Conservation (phyloP, 92 coral and sea anemone genomes). For the Heteractis magnifica region DNA sequence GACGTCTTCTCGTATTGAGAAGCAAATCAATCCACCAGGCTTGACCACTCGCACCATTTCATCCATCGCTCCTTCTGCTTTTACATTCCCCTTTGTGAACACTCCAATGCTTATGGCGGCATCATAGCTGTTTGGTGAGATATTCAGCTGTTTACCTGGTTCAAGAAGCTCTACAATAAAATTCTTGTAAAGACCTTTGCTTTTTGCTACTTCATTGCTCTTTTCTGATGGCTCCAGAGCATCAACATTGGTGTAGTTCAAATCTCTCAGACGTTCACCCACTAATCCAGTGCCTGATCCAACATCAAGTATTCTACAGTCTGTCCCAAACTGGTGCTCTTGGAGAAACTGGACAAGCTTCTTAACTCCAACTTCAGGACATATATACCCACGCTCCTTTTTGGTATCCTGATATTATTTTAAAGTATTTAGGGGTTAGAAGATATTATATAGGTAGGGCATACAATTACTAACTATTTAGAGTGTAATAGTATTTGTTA, state of each 20-base stretch:
- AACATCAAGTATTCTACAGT: conserved; percentile 74
- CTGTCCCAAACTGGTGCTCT: conserved; percentile 37
- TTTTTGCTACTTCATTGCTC: conserved; percentile 64
- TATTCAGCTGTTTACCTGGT: conserved; percentile 38
- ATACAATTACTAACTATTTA: no score
- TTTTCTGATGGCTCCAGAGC: conserved; percentile 78
- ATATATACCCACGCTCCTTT: conserved; percentile 68
- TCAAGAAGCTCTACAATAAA: conserved; percentile 48
- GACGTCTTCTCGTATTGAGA: conserved; percentile 83
- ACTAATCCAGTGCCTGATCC: conserved; percentile 94
- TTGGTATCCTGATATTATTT: conserved; percentile 57
- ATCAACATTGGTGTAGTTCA: conserved; percentile 72
- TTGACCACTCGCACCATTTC: conserved; percentile 90
- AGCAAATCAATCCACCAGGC: conserved; percentile 85
- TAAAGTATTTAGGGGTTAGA: neutral
- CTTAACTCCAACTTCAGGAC: conserved; percentile 65
- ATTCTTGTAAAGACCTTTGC: conserved; percentile 63
- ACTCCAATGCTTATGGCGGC: conserved; percentile 85
- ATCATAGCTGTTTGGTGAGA: conserved; percentile 64
- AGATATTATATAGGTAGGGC: neutral
- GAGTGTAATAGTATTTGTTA: no score
- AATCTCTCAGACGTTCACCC: conserved; percentile 63
- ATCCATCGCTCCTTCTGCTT: conserved; percentile 87
- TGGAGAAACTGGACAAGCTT: conserved; percentile 58
- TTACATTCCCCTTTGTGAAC: conserved; percentile 73